phyloP scores from a whole-genome alignment of 2,797 vertebrate genomes.

The Pelochelys cantorii region DNA sequence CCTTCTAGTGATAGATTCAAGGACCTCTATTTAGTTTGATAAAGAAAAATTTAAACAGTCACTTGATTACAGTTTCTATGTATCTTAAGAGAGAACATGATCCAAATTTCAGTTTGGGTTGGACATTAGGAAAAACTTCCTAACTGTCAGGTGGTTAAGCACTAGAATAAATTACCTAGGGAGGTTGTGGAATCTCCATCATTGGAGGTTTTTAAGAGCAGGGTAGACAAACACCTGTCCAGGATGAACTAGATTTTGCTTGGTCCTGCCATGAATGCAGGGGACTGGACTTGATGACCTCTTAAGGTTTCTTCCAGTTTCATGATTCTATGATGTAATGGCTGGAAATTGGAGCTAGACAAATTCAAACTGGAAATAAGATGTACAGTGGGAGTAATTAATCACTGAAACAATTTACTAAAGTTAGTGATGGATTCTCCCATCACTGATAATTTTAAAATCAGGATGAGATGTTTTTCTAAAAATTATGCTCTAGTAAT shows the following conservation, averaged over 20 bases:
- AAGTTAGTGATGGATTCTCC: not conserved
- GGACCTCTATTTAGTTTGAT: not conserved
- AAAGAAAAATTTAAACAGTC: not conserved
- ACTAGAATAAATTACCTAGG: no score
- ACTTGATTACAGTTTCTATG: not conserved
- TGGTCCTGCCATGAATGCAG: no score
- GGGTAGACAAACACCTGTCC: no score
- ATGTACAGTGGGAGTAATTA: not conserved
- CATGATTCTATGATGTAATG: not conserved
- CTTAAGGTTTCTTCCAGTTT: no score
- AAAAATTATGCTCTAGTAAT: not conserved
- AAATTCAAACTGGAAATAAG: not conserved
- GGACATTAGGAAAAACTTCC: no score
- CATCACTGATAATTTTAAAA: not conserved
- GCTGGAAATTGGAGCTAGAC: not conserved
- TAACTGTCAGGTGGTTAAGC: no score
- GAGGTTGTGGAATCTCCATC: no score
- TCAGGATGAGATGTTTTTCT: not conserved
- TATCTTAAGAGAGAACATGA: not conserved
- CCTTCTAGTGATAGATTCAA: not conserved
- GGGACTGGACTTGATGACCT: no score
- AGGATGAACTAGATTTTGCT: no score
- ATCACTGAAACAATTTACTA: not conserved
- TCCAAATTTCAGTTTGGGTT: no score
- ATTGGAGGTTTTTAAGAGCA: no score